Percentiles rank a stretch among this genome's conserved stretches.
Evolutionary conservation across 2,113 vertebrate species (phyloP).

Genomic region (Chelonoidis abingdonii): DNA sequence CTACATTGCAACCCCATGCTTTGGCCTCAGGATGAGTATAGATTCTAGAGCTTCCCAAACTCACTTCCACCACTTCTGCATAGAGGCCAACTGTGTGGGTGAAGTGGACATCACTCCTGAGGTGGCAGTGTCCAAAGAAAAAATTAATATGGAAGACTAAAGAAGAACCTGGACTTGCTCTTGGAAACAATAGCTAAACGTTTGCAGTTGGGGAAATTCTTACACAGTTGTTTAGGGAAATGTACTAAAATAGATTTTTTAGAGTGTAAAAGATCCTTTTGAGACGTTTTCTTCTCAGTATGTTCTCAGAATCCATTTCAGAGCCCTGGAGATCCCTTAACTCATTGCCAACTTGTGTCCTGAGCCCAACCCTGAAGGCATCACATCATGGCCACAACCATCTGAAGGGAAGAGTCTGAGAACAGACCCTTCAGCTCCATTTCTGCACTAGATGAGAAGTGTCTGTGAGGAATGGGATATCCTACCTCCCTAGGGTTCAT

Average conservation of each 20-base stretch:
- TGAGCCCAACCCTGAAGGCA: neutral
- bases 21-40: neutral
- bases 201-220: neutral
- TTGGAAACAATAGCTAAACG: neutral
- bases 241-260: neutral
- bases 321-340: neutral
- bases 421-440: neutral
- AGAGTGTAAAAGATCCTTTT: neutral
- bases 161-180: neutral
- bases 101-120: neutral
- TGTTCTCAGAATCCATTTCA: neutral
- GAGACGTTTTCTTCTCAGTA: neutral
- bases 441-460: neutral
- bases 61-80: accelerated
- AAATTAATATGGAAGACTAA: neutral
- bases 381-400: neutral
- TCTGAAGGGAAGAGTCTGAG: neutral
- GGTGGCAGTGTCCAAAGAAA: neutral
- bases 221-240: neutral
- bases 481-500: too few species aligned
- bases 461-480: neutral
- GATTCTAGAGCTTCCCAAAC: neutral
- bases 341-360: neutral
- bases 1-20: neutral
- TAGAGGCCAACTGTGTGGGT: neutral